Evolutionary conservation across 2,888 invertebrate genomes (phyloP), one percentile per base, ranked within the genome.

Genomic region (Lasioglossum zephyrum): DNA sequence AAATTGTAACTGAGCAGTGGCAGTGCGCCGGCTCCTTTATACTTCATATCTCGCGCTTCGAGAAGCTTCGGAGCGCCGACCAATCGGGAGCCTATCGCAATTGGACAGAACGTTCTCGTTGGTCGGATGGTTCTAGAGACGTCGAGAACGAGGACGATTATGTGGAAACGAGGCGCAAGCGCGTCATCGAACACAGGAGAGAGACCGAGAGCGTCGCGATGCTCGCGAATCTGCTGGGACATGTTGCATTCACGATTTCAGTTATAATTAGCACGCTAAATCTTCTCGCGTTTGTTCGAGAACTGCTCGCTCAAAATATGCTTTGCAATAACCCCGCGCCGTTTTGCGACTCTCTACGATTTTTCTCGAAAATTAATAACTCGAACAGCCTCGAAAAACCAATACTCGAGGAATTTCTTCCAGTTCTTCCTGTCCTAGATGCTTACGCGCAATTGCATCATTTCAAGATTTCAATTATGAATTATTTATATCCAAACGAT

Each of bases 21-120:
- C 9, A 74, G 76, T 31, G 60, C 66, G 26, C 63, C 47, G n/a
- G 36, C n/a, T 18, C 84, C 73, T 90, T 89, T 90, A 90, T 90
- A 91, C 73, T 85, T 77, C 66, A 66, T 90, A 83, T 88, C 77
- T 80, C 85, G 80, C 82, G 88, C 81, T 90, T 91, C 91, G 84
- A 90, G 91, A 91, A 91, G n/a, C 75, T 91, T 91, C 91, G n/a
- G 11, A 9, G 11, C 13, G 16, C 13, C 81, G 84, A 87, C 90
- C 91, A 90, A 91, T 91, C 83, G 18, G 36, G 63, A 57, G 5
- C 13, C 47, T 39, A 18, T 6, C 31, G 66, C 26, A 76, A 76
- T 22, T 22, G 31, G 8, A 41, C 63, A 13, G 16, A 9, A 47
- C 22, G 31, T 16, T 73, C 41, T 26, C 13, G 88, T 78, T 84